Evolutionary conservation across 2,888 invertebrate species (phyloP).

Genomic region (Xestia c-nigrum): DNA sequence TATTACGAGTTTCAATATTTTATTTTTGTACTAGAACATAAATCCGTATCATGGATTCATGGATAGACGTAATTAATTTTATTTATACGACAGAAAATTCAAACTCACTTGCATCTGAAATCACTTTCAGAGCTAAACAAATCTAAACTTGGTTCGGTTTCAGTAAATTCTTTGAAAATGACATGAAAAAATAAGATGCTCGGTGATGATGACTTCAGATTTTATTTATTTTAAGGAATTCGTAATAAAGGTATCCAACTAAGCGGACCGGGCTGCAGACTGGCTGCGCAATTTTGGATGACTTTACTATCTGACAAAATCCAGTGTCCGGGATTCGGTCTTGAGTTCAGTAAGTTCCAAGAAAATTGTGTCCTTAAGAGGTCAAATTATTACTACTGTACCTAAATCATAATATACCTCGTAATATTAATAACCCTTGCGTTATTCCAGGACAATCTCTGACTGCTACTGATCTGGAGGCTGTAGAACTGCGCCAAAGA

Average conservation of each 20-base stretch:
- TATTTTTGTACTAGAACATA: conserved; percentile 85
- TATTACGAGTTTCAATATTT: background rate
- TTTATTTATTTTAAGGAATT: too few relatives aligned
- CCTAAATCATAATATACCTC: conserved; percentile 74
- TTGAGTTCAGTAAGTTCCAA: background rate
- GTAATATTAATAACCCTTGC: conserved; percentile 85
- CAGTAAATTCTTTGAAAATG: background rate
- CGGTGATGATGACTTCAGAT: too few relatives aligned
- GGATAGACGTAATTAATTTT: conserved; percentile 43
- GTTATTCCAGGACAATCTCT: conserved; percentile 83
- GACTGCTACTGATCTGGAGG: conserved; percentile 82
- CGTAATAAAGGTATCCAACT: too few relatives aligned
- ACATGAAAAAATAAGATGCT: too few relatives aligned
- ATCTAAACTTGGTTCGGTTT: background rate
- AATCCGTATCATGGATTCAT: conserved; percentile 62
- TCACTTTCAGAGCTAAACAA: background rate
- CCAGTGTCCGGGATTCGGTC: background rate
- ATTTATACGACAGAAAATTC: background rate
- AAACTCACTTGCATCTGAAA: background rate
- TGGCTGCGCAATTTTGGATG: too few relatives aligned
- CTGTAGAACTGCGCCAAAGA: conserved; percentile 86
- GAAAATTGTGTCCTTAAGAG: background rate
- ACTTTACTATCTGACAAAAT: too few relatives aligned
- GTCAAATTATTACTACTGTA: background rate
- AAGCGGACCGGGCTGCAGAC: too few relatives aligned